A percentile compares a stretch with the other conserved stretches of the same genome.
Conservation (phyloP, 1,140 invertebrate species). For the Cotesia chilonis region DNA sequence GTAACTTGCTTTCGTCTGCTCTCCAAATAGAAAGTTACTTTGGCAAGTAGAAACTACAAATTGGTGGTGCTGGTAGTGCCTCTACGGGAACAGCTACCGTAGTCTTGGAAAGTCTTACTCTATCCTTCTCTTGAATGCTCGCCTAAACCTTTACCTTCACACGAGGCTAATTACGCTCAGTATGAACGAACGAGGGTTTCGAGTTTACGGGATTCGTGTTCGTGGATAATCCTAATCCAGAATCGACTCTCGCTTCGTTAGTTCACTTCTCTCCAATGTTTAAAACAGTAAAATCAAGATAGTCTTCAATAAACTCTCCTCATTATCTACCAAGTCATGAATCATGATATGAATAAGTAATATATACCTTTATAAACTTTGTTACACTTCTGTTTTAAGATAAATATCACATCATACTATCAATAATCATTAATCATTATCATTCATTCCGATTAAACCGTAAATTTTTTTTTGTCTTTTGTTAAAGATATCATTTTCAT, state of each 20-base stretch:
- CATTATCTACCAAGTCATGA: neutral
- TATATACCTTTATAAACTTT: no score
- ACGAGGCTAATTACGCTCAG: conserved; percentile 54
- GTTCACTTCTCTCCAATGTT: conserved; percentile 8
- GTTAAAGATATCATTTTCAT: no score
- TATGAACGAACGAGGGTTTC: conserved; percentile 46
- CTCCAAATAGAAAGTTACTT: conserved; percentile 16
- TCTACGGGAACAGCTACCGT: neutral
- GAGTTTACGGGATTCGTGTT: conserved; percentile 54
- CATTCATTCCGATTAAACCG: no score
- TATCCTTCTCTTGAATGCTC: neutral
- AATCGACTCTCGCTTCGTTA: conserved; percentile 28
- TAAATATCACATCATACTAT: conserved; percentile 8
- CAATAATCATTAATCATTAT: no score
- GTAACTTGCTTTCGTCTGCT: conserved; percentile 7
- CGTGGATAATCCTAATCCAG: conserved; percentile 54
- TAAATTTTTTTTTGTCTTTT: no score
- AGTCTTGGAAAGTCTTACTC: conserved; percentile 18
- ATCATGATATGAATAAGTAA: no score
- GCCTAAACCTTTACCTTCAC: neutral
- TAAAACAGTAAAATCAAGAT: neutral
- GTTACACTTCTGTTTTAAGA: neutral
- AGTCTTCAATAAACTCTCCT: conserved; percentile 5
- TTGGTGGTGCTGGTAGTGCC: neutral
- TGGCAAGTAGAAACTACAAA: conserved; percentile 5